Conservation (phyloP, 2,113 vertebrate genomes). For the Callithrix jacchus region DNA sequence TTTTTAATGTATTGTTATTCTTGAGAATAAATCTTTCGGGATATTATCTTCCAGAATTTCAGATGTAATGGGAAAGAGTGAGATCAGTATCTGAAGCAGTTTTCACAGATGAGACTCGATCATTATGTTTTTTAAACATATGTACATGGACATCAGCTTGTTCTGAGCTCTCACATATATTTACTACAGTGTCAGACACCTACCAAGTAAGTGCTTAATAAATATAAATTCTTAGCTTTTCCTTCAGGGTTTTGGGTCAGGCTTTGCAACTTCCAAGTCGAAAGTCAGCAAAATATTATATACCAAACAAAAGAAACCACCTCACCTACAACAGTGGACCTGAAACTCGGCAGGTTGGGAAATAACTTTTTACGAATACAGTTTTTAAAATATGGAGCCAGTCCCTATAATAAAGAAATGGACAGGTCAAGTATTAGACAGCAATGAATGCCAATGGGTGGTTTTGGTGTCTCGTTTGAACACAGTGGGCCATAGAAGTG, state of each 20-base stretch:
- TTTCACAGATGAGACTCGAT: slow-evolving; percentile 47
- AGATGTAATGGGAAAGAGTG: neutral
- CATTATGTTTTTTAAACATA: slow-evolving; percentile 71
- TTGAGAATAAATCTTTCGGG: slow-evolving; percentile 24
- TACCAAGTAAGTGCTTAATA: neutral
- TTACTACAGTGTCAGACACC: neutral
- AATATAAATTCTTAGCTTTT: neutral
- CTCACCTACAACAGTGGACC: slow-evolving; percentile 48
- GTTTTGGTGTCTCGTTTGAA: neutral
- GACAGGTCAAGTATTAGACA: neutral
- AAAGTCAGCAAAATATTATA: slow-evolving; percentile 51
- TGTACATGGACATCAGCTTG: neutral
- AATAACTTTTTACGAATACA: neutral
- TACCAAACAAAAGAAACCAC: slow-evolving; percentile 49
- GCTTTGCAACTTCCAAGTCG: neutral
- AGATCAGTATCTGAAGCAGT: slow-evolving; percentile 20
- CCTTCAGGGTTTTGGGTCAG: neutral
- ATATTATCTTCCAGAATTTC: slow-evolving; percentile 3
- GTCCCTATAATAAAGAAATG: neutral
- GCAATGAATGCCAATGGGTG: rapidly evolving
- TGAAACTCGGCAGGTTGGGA: slow-evolving; percentile 35
- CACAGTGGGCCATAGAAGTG: no score
- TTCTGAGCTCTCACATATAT: neutral
- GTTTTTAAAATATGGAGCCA: neutral
- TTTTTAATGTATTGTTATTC: slow-evolving; percentile 34